Evolutionary conservation across 2,888 invertebrate genomes (phyloP), one percentile per base, ranked within the genome.

Genomic region (Epistrophe grossulariae): DNA sequence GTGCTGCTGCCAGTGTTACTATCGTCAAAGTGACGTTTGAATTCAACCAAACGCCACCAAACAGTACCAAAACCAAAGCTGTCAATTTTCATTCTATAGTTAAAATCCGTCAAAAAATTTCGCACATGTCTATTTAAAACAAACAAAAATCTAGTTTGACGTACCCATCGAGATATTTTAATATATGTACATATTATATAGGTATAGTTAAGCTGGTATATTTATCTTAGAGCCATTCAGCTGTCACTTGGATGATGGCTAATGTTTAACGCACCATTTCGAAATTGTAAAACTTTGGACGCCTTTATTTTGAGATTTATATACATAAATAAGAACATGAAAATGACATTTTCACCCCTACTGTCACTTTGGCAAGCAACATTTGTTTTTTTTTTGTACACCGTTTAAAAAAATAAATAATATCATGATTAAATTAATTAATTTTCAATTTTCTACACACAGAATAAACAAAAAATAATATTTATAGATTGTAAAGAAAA

Each of bases 31-130:
- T 71, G 64, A 48, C 70, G 57, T n/a, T 7, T 31, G 28, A 24
- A 45, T 50, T 50, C 52, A 40, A 4, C 8, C 19, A 40, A 50
- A 64, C 55, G 60, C 62, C 64, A 52, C 19, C 45, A 17, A 10
- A 10, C 10, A n/a, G 13, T 76, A 57, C 62, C 74, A 71, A 28
- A 68, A 15, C 19, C 72, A 57, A 57, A 43, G 55, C 24, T 85
- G 81, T 79, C 85, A 85, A 78, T 78, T 72, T 55, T 71, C 77
- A 50, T 40, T 68, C 78, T 71, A n/a, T n/a, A 28, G 71, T 85
- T 81, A 81, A 74, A 73, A 57, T 4, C 62, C 81, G 43, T 62
- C 64, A 52, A 7, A 64, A 71, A 64, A 62, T 28, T 62, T 57
- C 78, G 50, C 59, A 79, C 43, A 38, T 73, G 80, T 40, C 80